These are phyloP conservation scores for Stenchaetothrips biformis DNA, from an alignment of 2,888 invertebrate genomes.

Conservation along the genomic window DNA sequence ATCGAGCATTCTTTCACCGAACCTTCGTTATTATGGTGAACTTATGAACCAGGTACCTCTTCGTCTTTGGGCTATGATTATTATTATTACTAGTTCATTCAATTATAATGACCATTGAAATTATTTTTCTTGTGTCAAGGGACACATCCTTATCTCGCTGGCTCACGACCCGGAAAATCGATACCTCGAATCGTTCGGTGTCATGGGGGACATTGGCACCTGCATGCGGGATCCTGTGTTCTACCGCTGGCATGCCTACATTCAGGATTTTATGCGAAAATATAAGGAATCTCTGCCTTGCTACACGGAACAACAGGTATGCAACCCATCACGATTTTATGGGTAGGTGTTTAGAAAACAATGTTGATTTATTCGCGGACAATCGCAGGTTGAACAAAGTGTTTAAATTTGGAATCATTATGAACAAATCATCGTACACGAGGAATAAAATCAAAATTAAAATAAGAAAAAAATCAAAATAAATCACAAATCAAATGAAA, in stretches of 20 bases:
- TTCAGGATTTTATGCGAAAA: conserved; percentile 71
- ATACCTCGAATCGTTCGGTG: conserved; percentile 69
- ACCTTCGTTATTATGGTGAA: conserved; percentile 68
- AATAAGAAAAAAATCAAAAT: too few relatives aligned
- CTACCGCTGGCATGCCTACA: conserved; percentile 77
- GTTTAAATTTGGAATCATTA: too few relatives aligned
- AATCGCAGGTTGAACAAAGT: too few relatives aligned
- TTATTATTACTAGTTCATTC: conserved; percentile 40
- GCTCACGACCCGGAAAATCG: conserved; percentile 76
- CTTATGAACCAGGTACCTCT: conserved; percentile 57
- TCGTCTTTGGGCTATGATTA: conserved; percentile 38
- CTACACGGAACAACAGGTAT: conserved; percentile 58
- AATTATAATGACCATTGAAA: conserved; percentile 38
- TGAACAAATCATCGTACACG: too few relatives aligned
- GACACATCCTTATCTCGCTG: conserved; percentile 71
- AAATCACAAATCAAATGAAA: too few relatives aligned
- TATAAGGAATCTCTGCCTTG: conserved; percentile 66
- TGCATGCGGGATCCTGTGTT: conserved; percentile 84
- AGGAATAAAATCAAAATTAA: too few relatives aligned
- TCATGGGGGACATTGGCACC: conserved; percentile 78
- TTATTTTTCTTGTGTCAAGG: conserved; percentile 48
- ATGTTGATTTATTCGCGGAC: too few relatives aligned
- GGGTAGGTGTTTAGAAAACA: too few relatives aligned
- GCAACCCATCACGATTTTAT: conserved; percentile 47
- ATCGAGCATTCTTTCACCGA: conserved; percentile 63